phyloP scores from a whole-genome alignment of 2,113 vertebrate genomes.

The Campylorhamphus procurvoides region DNA sequence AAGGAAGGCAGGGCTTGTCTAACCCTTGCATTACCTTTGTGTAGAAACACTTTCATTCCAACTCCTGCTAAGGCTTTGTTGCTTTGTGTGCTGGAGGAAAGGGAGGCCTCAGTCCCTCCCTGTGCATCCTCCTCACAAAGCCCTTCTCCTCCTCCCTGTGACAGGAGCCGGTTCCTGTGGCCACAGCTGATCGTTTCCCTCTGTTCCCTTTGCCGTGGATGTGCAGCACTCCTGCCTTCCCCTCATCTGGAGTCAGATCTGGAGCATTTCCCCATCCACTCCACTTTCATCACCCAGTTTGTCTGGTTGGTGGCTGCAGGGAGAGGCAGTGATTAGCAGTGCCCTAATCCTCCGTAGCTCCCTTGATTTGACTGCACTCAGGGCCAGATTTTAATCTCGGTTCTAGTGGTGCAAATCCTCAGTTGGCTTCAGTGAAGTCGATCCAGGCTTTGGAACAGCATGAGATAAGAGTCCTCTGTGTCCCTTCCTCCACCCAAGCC shows the following conservation, averaged over 20 bases:
- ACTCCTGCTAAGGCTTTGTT: background rate
- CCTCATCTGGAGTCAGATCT: background rate
- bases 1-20: background rate
- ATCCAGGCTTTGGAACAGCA: background rate
- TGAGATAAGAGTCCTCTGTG: background rate
- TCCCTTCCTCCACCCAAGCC: background rate
- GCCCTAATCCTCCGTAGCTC: background rate
- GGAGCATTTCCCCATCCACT: background rate
- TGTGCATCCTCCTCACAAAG: background rate
- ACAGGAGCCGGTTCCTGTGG: background rate
- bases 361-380: background rate
- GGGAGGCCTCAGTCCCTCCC: background rate
- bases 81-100: background rate
- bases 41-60: background rate
- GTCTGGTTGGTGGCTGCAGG: background rate
- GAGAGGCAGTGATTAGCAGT: background rate
- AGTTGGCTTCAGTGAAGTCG: background rate
- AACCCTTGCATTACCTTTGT: background rate
- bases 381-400: slow-evolving; percentile 12
- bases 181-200: background rate
- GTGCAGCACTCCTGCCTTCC: background rate
- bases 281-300: background rate
- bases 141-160: background rate
- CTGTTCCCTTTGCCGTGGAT: background rate
- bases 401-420: background rate